phyloP scores from a whole-genome alignment of 2,113 vertebrate species.

The Mus spicilegus region DNA sequence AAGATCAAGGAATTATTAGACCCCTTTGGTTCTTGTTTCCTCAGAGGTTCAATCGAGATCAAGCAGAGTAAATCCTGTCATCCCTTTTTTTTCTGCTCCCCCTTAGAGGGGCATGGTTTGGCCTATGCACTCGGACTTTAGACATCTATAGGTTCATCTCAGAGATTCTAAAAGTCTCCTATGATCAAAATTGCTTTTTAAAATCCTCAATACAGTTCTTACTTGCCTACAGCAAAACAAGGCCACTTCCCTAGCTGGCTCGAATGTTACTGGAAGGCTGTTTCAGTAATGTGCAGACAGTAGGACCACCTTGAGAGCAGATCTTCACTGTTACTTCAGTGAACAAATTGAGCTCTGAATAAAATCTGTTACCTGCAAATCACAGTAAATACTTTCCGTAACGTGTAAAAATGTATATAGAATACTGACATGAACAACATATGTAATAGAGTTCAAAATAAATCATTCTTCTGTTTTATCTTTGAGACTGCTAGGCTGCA shows the following conservation, averaged over 20 bases:
- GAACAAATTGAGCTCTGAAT: background rate
- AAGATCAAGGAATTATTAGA: background rate
- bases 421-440: background rate
- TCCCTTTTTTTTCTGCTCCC: too few relatives aligned
- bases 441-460: background rate
- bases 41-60: background rate
- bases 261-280: background rate
- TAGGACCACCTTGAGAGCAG: fast-evolving
- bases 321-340: background rate
- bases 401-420: background rate
- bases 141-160: background rate
- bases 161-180: background rate
- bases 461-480: background rate
- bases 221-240: background rate
- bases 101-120: fast-evolving
- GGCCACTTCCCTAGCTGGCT: fast-evolving
- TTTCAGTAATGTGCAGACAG: background rate
- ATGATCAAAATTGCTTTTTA: background rate
- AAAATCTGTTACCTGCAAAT: background rate
- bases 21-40: background rate
- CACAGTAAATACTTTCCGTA: background rate
- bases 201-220: background rate
- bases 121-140: too few relatives aligned
- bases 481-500: background rate
- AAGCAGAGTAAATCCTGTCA: background rate